Base-by-base conservation (phyloP, 2,113 vertebrate species). In the Pluvianellus socialis region DNA sequence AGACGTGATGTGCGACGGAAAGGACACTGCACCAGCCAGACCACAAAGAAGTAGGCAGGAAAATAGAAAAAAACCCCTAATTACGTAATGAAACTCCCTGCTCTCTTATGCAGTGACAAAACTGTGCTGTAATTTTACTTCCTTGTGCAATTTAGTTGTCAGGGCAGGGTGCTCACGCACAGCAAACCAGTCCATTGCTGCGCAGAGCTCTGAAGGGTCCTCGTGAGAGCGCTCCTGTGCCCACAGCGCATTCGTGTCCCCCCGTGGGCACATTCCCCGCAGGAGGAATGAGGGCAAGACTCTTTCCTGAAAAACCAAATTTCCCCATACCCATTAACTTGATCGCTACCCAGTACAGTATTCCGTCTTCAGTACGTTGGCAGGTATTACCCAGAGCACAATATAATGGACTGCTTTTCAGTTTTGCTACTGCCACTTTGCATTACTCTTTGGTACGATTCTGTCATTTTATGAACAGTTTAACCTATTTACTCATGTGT, bases 401-500 rank as follows among this genome's bases (percentile, higher is more conserved):
- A 81, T 38, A 44, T 50, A 96, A 96, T 44, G 38, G 75, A 95
- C 62, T 96, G 45, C 63, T 94, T 79, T 42, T 44, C 89, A 73
- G 77, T 92, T 97, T 96, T 95, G 52, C 80, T 86, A 6, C 94
- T 94, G 91, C 87, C 95, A 94, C 93, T 95, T 88, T 67, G 79
- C 72, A 93, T 94, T 94, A 92, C 68, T 95, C 79, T 91, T 95
- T 27, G 79, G 50, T 86, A 93, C 17, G 94, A 94, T 74, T 94
- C 96, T 79, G 65, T 76, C 73, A 1, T 90, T 96, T 92, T 88
- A 87, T 35, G 68, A 97, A 74, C 81, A 96, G 74, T 93, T 97
- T 96, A 96, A 98, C 86, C 70, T 95, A 85, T 96, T 98, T 97
- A 86, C 82, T 98, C 93, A 95, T 70, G 72, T 96, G 84, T 93